Percentiles rank a stretch among this genome's conserved stretches.
These are phyloP conservation scores for Micromesistius poutassou DNA, from an alignment of 2,797 vertebrate species.

Conservation along the genomic window DNA sequence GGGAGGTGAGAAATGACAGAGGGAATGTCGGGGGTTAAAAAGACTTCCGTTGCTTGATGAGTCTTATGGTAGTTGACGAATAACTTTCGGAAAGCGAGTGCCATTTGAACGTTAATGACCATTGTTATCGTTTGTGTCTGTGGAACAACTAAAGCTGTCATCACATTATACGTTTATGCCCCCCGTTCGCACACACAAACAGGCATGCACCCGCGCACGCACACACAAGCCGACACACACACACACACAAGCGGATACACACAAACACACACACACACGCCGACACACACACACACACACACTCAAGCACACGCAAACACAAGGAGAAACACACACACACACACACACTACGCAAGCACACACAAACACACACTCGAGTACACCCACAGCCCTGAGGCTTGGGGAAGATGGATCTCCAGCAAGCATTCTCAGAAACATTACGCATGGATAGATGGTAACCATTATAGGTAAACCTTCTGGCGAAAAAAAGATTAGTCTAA, in stretches of 20 bases:
- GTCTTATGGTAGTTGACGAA: neutral
- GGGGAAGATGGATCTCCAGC: constrained; percentile 67
- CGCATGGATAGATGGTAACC: constrained; percentile 65
- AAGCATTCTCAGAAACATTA: constrained; percentile 68
- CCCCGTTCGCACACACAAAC: neutral
- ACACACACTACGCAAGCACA: neutral
- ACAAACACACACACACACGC: neutral
- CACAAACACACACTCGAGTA: constrained; percentile 11
- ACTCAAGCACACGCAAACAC: neutral
- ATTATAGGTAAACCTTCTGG: constrained; percentile 75
- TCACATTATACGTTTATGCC: constrained; percentile 2
- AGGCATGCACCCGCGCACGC: neutral
- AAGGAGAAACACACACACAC: neutral
- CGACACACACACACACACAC: neutral
- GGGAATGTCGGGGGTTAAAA: too few relatives aligned
- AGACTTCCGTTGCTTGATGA: neutral
- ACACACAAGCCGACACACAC: constrained; percentile 33
- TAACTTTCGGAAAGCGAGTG: neutral
- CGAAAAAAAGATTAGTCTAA: constrained; percentile 71
- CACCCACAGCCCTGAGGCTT: constrained; percentile 47
- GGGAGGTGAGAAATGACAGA: neutral
- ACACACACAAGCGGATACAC: neutral
- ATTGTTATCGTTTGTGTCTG: neutral
- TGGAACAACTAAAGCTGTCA: neutral
- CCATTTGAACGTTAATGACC: neutral